Conservation (phyloP, 92 coral and sea anemone genomes). For the Bergia sp. region DNA sequence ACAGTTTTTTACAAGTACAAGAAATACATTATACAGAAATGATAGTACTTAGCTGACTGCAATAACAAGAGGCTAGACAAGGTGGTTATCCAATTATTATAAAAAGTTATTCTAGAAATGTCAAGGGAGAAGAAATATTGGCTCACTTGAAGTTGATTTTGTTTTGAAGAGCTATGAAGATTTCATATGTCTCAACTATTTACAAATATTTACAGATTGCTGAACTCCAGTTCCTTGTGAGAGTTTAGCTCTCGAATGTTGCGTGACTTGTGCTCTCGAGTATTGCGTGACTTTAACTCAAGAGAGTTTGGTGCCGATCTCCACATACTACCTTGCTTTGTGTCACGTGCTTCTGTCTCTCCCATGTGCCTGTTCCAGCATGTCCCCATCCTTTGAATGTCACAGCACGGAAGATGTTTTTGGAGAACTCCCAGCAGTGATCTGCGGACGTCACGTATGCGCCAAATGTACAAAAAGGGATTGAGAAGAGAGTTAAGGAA, state of each 20-base stretch:
- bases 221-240: neutral
- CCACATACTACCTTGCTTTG: conserved; percentile 7
- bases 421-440: conserved; percentile 5
- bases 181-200: neutral
- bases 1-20: no score
- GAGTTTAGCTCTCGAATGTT: neutral
- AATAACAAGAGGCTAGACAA: no score
- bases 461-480: conserved; percentile 60
- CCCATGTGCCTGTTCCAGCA: neutral
- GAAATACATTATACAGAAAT: no score
- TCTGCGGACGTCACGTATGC: conserved; percentile 60
- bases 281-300: conserved; percentile 21
- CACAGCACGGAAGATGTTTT: conserved; percentile 7
- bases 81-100: no score
- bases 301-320: neutral
- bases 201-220: neutral
- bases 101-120: no score
- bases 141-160: no score
- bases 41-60: no score
- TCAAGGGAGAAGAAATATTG: no score
- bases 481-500: conserved; percentile 62
- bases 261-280: neutral
- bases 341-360: conserved; percentile 16
- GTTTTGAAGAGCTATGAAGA: neutral
- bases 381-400: no score